Conservation (phyloP, 2,888 invertebrate genomes). For the Leptodirus hochenwartii region DNA sequence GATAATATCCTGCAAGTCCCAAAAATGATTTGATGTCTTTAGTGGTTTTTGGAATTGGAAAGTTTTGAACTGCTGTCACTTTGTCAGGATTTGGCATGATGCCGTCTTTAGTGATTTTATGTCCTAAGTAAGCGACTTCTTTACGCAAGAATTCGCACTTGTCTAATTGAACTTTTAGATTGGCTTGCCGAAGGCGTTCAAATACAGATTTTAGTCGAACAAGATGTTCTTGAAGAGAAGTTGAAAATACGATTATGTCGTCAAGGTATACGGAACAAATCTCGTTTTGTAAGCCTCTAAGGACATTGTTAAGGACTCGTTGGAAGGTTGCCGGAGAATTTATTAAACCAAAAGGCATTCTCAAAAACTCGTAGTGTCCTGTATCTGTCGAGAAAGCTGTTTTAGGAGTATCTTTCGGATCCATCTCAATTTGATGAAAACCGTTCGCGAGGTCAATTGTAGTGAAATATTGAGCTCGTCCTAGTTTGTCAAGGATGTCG, state of each 20-base stretch:
- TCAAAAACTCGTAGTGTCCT: conserved; percentile 16
- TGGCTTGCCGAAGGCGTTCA: conserved; percentile 9
- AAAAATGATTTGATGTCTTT: conserved; percentile 9
- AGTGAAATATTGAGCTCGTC: conserved; percentile 17
- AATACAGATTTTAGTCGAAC: conserved; percentile 11
- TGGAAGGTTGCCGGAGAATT: conserved; percentile 16
- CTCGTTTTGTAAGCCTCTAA: conserved; percentile 11
- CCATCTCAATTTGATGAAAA: conserved; percentile 19
- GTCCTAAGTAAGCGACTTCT: conserved; percentile 9
- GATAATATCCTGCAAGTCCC: conserved; percentile 11
- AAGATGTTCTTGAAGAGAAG: conserved; percentile 12
- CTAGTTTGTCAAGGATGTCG: conserved; percentile 19
- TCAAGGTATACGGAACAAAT: conserved; percentile 14
- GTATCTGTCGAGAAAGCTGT: conserved; percentile 17
- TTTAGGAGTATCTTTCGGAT: conserved; percentile 14
- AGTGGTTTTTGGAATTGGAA: conserved; percentile 8
- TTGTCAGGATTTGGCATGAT: conserved; percentile 10
- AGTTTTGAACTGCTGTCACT: conserved; percentile 6
- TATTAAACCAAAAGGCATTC: conserved; percentile 17
- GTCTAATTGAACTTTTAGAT: conserved; percentile 13
- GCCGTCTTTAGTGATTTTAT: conserved; percentile 8
- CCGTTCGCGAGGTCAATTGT: conserved; percentile 18
- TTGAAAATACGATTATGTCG: conserved; percentile 13
- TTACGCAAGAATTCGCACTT: conserved; percentile 11
- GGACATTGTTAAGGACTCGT: conserved; percentile 14